These are phyloP conservation scores for Daboia siamensis DNA, from an alignment of 2,113 vertebrate species.

Conservation along the genomic window DNA sequence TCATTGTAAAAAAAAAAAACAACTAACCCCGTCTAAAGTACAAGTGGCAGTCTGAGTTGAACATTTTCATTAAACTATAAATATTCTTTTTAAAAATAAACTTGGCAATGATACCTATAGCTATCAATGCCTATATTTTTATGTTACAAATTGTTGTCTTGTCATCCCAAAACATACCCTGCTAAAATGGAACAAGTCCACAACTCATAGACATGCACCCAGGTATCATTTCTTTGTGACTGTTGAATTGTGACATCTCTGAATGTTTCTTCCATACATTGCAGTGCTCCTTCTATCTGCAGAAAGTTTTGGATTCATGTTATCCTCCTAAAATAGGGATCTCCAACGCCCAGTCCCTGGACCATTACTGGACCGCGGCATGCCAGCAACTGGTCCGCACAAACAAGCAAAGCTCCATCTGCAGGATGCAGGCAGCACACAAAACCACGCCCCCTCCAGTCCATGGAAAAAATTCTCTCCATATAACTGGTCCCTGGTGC, in stretches of 20 bases:
- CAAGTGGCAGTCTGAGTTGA: slow-evolving; percentile 9
- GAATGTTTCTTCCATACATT: background rate
- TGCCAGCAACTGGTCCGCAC: too few relatives aligned
- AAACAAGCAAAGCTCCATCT: too few relatives aligned
- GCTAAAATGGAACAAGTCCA: background rate
- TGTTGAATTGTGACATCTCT: background rate
- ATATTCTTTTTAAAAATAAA: slow-evolving; percentile 14
- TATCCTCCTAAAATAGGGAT: background rate
- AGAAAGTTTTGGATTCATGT: background rate
- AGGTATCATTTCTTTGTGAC: background rate
- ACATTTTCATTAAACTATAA: slow-evolving; percentile 12
- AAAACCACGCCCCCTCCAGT: too few relatives aligned
- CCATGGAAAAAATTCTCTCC: too few relatives aligned
- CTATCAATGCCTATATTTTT: slow-evolving; percentile 4
- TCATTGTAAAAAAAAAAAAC: background rate
- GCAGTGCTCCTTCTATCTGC: background rate
- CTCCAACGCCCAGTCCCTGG: too few relatives aligned
- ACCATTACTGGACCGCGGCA: too few relatives aligned
- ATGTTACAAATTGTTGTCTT: background rate
- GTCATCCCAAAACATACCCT: background rate
- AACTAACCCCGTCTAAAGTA: background rate
- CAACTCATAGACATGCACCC: background rate
- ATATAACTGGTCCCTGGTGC: too few relatives aligned
- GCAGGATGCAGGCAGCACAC: too few relatives aligned
- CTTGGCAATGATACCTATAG: slow-evolving; percentile 15